Base-by-base conservation (phyloP, 2,113 vertebrate genomes). In the Poecile atricapillus region DNA sequence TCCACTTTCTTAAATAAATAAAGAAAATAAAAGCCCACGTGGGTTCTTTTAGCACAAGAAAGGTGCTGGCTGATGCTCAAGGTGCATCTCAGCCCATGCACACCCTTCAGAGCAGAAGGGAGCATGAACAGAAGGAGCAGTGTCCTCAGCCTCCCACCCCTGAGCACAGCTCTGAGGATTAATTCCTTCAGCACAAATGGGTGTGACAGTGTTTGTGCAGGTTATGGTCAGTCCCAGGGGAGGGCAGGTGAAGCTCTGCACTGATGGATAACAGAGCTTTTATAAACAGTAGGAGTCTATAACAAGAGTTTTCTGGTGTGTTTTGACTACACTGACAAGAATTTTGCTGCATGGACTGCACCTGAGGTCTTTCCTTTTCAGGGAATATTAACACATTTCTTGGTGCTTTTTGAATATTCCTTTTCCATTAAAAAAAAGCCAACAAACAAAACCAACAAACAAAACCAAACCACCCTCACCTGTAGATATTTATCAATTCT, bases 281-380 rank as follows among this genome's bases (percentile, higher is more conserved):
- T 22, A 17, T 0, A 35, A 50, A 11, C 3, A 13, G 30, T 37
- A 5, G 15, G n/a, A 16, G 13, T 6, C 65, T 23, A 3, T 13
- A 77, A 31, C 4, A 6, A 3, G 16, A 13, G 2, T 3, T 0
- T 47, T 63, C 33, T 33, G 15, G 10, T 28, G 31, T 7, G 13
- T 18, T 79, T 70, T 35, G 33, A 27, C 46, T 74, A 7, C 8
- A 10, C 30, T 44, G 39, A 68, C 22, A 62, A 56, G 39, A n/a
- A 30, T 70, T 83, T 69, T 78, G 31, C 50, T 37, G 22, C 8
- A 13, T 24, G n/a, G 17, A 28, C 62, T 53, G 25, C 20, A 69
- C 6, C 21, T 7, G 13, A 74, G 5, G 7, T 37, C 31, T 52
- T 68, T 56, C 33, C 27, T 62, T 67, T 44, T 49, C 5, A 7